phyloP scores from a whole-genome alignment of 1,140 invertebrate species.

The Zaprionus davidi region DNA sequence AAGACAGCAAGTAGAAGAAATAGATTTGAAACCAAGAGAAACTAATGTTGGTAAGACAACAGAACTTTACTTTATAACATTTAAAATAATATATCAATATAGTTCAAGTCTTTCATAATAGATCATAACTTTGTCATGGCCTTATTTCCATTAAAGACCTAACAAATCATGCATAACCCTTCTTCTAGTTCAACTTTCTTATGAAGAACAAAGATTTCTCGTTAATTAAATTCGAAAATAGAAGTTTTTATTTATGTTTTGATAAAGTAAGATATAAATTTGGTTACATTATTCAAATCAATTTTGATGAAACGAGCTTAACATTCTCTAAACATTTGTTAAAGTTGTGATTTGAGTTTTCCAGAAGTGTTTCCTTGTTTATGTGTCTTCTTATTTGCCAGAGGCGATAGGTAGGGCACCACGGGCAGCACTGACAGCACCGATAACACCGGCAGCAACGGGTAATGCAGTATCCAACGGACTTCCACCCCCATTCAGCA shows the following conservation, averaged over 20 bases:
- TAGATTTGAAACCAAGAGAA: neutral
- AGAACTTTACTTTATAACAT: neutral
- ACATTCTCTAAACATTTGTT: too few species aligned
- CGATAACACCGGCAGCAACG: too few species aligned
- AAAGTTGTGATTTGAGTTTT: too few species aligned
- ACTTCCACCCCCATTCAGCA: too few species aligned
- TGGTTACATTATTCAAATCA: neutral
- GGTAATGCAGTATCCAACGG: too few species aligned
- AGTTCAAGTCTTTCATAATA: neutral
- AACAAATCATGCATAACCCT: neutral
- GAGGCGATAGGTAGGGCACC: too few species aligned
- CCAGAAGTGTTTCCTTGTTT: too few species aligned
- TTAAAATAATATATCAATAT: neutral
- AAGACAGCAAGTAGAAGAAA: neutral
- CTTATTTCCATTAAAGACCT: neutral
- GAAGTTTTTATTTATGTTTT: neutral
- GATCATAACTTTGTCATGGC: neutral
- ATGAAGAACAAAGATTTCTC: neutral
- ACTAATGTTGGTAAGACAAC: neutral
- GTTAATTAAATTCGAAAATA: neutral
- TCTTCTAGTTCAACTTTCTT: neutral
- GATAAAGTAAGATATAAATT: neutral
- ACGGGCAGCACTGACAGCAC: too few species aligned
- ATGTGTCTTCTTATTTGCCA: too few species aligned
- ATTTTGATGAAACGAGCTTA: neutral